Evolutionary conservation across 1,140 invertebrate genomes (phyloP), one percentile per base, ranked within the genome.

Genomic region (Aphidius gifuensis): DNA sequence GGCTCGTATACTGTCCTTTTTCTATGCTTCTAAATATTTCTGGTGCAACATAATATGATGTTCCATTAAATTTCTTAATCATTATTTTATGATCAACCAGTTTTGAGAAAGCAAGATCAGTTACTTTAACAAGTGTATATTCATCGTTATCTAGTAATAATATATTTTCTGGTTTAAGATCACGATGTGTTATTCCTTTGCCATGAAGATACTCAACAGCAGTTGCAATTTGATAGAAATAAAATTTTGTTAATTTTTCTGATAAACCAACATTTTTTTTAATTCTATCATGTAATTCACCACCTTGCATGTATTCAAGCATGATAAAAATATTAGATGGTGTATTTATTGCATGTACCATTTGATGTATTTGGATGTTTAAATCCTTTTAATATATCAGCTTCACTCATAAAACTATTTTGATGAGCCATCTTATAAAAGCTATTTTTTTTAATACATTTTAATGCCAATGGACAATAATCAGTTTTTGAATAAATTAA

Each of bases 131-230:
- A 32, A 90, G 71, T 8, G 89, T 87, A 63, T 88, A 84, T 38
- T 88, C 85, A 42, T 85, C 84, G 45, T 85, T 80, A 50, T 82
- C 83, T 60, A 86, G 84, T 32, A 93, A 73, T 57, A 94, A 76
- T 62, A 94, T 88, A 82, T 94, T 94, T 78, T 92, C 91, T 58
- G 91, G 90, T 87, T 96, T 96, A 9, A 97, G 80, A 78, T 96
- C 94, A 72, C 94, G 85, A 76, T 97, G 93, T 23, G 90, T 92
- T 63, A 97, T 92, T 39, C 88, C 88, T 69, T 87, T 81, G 64
- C 85, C 83, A 77, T 96, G 94, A 2, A 96, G 81, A 79, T 95
- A 95, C 71, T 91, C 83, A 2, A 94, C 88, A 48, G 91, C 93
- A 46, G 87, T 72, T 46, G 88, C 85, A 78, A 97, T 90, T 82